Conservation (phyloP, 2,113 vertebrate genomes). For the Megaleporinus macrocephalus region DNA sequence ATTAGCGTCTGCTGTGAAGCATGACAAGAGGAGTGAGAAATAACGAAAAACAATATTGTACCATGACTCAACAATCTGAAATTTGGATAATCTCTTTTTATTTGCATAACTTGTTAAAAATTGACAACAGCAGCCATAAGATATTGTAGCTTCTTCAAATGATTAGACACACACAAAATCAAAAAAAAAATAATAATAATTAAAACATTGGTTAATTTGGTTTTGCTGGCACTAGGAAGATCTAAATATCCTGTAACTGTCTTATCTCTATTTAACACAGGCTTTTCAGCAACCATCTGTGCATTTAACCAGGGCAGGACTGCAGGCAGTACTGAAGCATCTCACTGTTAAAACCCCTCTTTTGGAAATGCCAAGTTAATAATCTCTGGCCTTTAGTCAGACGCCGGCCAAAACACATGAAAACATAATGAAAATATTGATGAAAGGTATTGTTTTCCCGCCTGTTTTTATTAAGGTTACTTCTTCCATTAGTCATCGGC, state of each 20-base stretch:
- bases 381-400: conserved; percentile 15
- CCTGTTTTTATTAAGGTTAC: conserved; percentile 29
- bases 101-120: too few relatives aligned
- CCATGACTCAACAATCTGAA: too few relatives aligned
- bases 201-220: neutral
- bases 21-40: too few relatives aligned
- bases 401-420: conserved; percentile 37
- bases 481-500: conserved; percentile 33
- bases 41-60: too few relatives aligned
- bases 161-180: too few relatives aligned
- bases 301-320: neutral
- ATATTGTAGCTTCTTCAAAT: too few relatives aligned
- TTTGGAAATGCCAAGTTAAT: conserved; percentile 11
- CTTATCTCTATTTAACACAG: conserved; percentile 1
- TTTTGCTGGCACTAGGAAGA: neutral
- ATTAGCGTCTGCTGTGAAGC: too few relatives aligned
- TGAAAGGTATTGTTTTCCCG: conserved; percentile 34
- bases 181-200: too few relatives aligned
- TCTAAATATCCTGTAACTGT: neutral
- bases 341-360: neutral
- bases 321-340: neutral
- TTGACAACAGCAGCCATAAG: too few relatives aligned
- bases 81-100: too few relatives aligned
- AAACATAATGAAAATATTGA: conserved; percentile 28
- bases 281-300: conserved; percentile 10